Conservation (phyloP, 2,888 invertebrate species). For the Dromius quadrimaculatus region DNA sequence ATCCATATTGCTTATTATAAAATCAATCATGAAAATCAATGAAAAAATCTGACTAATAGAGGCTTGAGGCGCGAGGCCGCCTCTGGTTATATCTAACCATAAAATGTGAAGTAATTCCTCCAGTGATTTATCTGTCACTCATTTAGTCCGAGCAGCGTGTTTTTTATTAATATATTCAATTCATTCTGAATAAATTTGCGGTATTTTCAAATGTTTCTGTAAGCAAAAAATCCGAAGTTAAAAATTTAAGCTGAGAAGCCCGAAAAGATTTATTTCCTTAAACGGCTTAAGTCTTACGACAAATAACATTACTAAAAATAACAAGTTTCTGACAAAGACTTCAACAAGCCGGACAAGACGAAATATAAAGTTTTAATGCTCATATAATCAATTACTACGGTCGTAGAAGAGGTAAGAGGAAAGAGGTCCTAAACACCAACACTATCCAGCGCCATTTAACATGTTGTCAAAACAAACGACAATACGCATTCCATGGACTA, state of each 20-base stretch:
- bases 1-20: no score
- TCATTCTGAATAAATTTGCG: constrained; percentile 35
- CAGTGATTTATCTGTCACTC: no score
- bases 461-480: constrained; percentile 47
- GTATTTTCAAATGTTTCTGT: constrained; percentile 9
- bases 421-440: not conserved
- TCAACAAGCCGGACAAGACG: constrained; percentile 33
- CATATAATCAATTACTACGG: constrained; percentile 42
- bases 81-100: no score
- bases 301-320: constrained; percentile 36
- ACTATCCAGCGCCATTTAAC: constrained; percentile 31
- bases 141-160: no score
- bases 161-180: no score
- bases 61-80: no score
- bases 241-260: constrained; percentile 13
- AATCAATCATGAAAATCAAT: no score
- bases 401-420: constrained; percentile 11
- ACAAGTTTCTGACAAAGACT: constrained; percentile 48
- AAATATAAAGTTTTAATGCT: constrained; percentile 31
- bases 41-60: no score
- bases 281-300: constrained; percentile 32
- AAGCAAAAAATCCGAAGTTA: constrained; percentile 9
- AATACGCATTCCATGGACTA: constrained; percentile 43
- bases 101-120: no score
- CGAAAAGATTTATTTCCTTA: constrained; percentile 24